phyloP scores from a whole-genome alignment of 1,140 invertebrate species.

The Thaumetopoea pityocampa region DNA sequence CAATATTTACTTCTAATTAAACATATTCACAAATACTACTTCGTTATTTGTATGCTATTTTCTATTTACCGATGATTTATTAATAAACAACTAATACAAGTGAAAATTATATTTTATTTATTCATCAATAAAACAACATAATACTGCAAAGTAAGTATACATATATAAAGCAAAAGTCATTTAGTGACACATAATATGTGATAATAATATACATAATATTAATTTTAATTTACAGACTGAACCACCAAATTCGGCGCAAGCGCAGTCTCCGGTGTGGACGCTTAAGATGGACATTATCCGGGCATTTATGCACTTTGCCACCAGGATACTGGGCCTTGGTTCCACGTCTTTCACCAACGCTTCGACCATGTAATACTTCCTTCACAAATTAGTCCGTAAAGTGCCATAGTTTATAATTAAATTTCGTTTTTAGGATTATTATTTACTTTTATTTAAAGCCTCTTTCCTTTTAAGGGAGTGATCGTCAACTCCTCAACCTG shows the following conservation, averaged over 20 bases:
- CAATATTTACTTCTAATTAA: no score
- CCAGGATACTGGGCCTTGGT: constrained; percentile 39
- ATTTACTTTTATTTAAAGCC: constrained; percentile 22
- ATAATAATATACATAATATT: no score
- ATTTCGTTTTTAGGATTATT: constrained; percentile 1
- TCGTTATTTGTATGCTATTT: no score
- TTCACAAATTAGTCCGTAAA: not conserved
- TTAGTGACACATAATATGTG: no score
- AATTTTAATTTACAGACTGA: not conserved
- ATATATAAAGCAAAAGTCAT: no score
- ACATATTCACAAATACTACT: no score
- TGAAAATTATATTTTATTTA: no score
- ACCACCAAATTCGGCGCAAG: not conserved
- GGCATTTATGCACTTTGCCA: constrained; percentile 48
- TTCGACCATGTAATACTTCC: constrained; percentile 10
- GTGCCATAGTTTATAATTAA: constrained; percentile 19
- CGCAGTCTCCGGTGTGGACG: constrained; percentile 44
- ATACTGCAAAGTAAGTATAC: no score
- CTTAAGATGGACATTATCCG: constrained; percentile 51
- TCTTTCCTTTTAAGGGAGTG: constrained; percentile 40
- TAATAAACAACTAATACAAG: no score
- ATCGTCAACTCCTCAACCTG: constrained; percentile 54
- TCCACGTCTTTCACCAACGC: constrained; percentile 28
- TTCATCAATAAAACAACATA: no score
- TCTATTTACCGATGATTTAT: no score